Evolutionary conservation across 1,140 invertebrate genomes (phyloP).

Genomic region (Pogonognathellus flavescens): DNA sequence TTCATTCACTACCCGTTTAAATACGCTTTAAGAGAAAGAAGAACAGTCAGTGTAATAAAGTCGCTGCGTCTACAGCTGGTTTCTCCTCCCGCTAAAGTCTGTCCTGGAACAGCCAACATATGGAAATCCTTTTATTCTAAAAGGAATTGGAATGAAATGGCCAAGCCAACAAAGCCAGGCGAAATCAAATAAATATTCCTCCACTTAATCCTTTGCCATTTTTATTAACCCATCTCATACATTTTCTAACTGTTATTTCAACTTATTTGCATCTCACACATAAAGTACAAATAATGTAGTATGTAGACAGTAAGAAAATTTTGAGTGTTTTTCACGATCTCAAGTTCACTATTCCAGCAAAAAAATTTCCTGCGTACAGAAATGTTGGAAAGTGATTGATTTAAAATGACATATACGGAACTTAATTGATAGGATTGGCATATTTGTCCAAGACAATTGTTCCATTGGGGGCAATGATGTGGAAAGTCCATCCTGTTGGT

Average conservation of each 20-base stretch:
- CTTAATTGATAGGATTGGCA: slow-evolving; percentile 15
- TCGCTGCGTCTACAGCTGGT: no score
- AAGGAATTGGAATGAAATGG: not conserved
- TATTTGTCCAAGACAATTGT: not conserved
- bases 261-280: no score
- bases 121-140: not conserved
- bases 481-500: slow-evolving; percentile 2
- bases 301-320: no score
- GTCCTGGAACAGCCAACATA: not conserved
- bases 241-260: not conserved
- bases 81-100: no score
- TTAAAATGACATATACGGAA: not conserved
- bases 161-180: slow-evolving; percentile 4
- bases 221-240: slow-evolving; percentile 25
- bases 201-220: slow-evolving; percentile 24
- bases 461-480: not conserved
- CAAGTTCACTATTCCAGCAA: no score
- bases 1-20: no score
- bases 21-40: not conserved
- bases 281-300: no score
- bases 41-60: not conserved
- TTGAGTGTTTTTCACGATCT: no score
- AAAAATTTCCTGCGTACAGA: no score
- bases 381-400: no score
- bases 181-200: not conserved